Percentiles rank a stretch among this genome's conserved stretches.
Conservation (phyloP, 2,888 invertebrate genomes). For the Embidobia sp. region DNA sequence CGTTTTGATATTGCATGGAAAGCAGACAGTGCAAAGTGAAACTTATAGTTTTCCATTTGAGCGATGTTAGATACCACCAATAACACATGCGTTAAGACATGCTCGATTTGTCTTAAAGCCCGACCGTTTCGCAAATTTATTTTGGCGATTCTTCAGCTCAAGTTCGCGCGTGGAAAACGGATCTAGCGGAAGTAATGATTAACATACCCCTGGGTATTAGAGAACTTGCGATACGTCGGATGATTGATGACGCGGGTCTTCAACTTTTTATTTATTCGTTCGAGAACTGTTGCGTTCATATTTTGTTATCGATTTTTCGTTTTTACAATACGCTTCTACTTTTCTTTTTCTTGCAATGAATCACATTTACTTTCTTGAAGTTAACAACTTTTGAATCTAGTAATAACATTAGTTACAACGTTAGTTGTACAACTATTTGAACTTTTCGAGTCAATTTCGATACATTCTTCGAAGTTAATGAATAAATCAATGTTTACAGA, state of each 20-base stretch:
- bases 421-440: too few relatives aligned
- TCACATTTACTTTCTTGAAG: too few relatives aligned
- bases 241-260: constrained; percentile 20
- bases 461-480: too few relatives aligned
- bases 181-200: constrained; percentile 54
- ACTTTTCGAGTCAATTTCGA: too few relatives aligned
- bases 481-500: too few relatives aligned
- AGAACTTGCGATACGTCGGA: constrained; percentile 7
- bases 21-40: constrained; percentile 48
- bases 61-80: constrained; percentile 44
- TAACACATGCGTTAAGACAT: constrained; percentile 45
- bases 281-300: background rate
- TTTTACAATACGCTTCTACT: too few relatives aligned
- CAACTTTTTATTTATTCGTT: background rate
- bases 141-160: constrained; percentile 33
- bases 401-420: too few relatives aligned
- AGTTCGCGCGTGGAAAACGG: constrained; percentile 13
- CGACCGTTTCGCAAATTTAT: constrained; percentile 31
- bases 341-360: background rate
- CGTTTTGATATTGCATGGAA: constrained; percentile 60
- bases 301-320: background rate
- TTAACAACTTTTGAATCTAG: background rate
- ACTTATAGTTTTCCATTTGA: constrained; percentile 56
- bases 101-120: constrained; percentile 46
- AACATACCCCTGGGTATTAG: constrained; percentile 30